Base-by-base conservation (phyloP, 2,797 vertebrate genomes). In the Tauraco hartlaubi region DNA sequence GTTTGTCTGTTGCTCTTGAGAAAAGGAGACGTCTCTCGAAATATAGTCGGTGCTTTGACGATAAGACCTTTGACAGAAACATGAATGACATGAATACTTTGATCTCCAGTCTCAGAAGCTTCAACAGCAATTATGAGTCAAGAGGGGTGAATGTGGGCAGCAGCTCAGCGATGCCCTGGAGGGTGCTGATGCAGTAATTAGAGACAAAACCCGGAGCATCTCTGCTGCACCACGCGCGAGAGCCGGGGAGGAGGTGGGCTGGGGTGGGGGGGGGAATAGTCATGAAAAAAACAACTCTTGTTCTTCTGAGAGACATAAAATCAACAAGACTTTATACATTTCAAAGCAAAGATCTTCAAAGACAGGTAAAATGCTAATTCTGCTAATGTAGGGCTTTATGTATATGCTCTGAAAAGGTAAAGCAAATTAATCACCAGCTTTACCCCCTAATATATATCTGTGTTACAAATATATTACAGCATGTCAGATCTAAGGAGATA, bases 371-470 rank as follows among this genome's bases (percentile, higher is more conserved):
- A 97, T 85, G 92, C 94, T 97, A 97, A 97, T 96, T 97, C 95
- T 88, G 84, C 93, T 97, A 87, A 97, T 97, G 96, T 93, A 96
- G 97, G 96, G 92, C 96, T 96, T 97, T 97, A 97, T 94, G 97
- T 98, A 97, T 94, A 97, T 91, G 96, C 94, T 97, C 92, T 86
- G 92, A 95, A 97, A 97, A 97, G 96, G 96, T 97, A 97, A 97
- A 96, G 94, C 85, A 85, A 98, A 95, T 87, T 96, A 89, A 94
- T 92, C 95, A 93, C 87, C 89, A 68, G 95, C 94, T 96, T 96
- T 94, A 94, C 95, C 94, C 94, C 96, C 84, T 97, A 94, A 95
- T 93, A 90, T 89, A 96, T 88, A 95, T 94, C 94, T 96, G 88
- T 95, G 95, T 92, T 95, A 91, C 94, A 96, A 94, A 96, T 97